These are phyloP conservation scores for Xenopus laevis DNA, from an alignment of 2,113 vertebrate species.

Conservation along the genomic window DNA sequence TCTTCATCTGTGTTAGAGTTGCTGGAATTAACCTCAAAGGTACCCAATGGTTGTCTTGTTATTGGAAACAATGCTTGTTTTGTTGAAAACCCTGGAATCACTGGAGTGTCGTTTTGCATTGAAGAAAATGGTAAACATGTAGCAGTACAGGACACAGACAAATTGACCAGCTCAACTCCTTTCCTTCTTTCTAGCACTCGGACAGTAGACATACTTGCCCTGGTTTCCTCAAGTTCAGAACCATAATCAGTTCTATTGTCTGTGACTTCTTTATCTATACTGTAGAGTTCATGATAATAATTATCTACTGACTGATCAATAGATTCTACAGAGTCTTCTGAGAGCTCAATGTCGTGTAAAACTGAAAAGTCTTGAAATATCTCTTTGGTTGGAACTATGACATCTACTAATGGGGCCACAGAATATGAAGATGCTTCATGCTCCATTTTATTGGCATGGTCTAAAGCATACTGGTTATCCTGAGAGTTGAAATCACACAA, in stretches of 20 bases:
- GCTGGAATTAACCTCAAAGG: slow-evolving; percentile 78
- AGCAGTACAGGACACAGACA: slow-evolving; percentile 91
- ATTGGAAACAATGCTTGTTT: slow-evolving; percentile 81
- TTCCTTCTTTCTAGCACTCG: slow-evolving; percentile 81
- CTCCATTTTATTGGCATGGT: too few relatives aligned
- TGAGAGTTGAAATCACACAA: not conserved
- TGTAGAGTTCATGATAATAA: slow-evolving; percentile 10
- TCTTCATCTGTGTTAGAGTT: slow-evolving; percentile 73
- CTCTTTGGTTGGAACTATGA: not conserved
- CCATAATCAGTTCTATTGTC: slow-evolving; percentile 48
- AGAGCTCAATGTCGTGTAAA: slow-evolving; percentile 51
- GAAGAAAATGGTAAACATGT: slow-evolving; percentile 96
- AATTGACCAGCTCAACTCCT: slow-evolving; percentile 85
- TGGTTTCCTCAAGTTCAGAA: slow-evolving; percentile 54
- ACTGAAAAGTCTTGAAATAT: slow-evolving; percentile 24
- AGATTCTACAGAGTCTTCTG: slow-evolving; percentile 30
- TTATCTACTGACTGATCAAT: slow-evolving; percentile 20
- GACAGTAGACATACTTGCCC: slow-evolving; percentile 58
- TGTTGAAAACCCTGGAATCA: slow-evolving; percentile 70
- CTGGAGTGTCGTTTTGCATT: slow-evolving; percentile 82
- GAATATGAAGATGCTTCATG: not conserved
- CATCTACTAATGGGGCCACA: not conserved
- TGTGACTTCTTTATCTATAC: slow-evolving; percentile 25
- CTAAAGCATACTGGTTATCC: not conserved
- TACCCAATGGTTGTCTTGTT: slow-evolving; percentile 89